These are phyloP conservation scores for Mimachlamys varia DNA, from an alignment of 2,888 invertebrate species.

Conservation along the genomic window DNA sequence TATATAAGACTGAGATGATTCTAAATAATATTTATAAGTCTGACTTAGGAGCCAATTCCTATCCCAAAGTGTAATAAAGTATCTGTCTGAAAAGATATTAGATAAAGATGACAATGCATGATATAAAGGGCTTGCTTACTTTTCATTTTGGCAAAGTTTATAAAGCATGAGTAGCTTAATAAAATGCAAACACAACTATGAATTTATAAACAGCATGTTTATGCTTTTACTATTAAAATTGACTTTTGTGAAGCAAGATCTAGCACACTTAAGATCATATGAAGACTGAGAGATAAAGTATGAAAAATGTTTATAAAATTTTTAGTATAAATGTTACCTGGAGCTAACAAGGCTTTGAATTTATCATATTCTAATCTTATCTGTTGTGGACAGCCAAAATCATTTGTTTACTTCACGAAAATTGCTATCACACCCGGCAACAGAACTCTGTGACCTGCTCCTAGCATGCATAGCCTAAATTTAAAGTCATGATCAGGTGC, in stretches of 20 bases:
- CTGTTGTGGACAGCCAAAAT: background rate
- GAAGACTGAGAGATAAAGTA: background rate
- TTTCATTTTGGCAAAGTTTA: background rate
- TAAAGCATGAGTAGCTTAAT: background rate
- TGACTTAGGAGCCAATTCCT: no score
- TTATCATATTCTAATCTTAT: background rate
- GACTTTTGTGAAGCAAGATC: no score
- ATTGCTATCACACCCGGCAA: background rate
- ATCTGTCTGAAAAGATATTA: background rate
- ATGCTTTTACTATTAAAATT: no score
- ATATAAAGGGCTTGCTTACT: background rate
- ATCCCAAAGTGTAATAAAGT: background rate
- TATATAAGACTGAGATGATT: no score
- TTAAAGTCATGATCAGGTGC: background rate
- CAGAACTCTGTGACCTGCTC: background rate
- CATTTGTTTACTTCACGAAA: background rate
- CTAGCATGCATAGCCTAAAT: background rate
- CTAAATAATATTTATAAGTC: no score
- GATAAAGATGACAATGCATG: background rate
- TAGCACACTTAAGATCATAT: no score
- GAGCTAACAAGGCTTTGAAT: background rate
- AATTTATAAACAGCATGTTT: background rate
- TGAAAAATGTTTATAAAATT: background rate
- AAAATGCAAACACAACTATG: background rate
- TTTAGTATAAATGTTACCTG: no score